Evolutionary conservation across 2,888 invertebrate genomes (phyloP).

Genomic region (Campaea margaritaria): DNA sequence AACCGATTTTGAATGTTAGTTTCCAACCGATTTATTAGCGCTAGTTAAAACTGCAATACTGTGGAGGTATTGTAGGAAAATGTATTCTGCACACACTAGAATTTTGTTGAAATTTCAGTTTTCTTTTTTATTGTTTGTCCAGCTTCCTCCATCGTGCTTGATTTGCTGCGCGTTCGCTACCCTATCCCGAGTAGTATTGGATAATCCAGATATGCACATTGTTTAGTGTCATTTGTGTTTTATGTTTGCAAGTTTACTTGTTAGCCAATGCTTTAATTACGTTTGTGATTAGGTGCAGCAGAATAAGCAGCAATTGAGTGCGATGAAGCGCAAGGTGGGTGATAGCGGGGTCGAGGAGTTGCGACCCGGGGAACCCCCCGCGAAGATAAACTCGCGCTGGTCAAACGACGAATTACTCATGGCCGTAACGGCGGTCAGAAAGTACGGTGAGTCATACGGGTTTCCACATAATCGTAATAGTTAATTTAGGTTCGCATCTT

Average conservation of each 20-base stretch:
- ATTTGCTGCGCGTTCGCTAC: slow-evolving; percentile 54
- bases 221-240: slow-evolving; percentile 38
- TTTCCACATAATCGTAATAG: slow-evolving; percentile 1
- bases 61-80: slow-evolving; percentile 58
- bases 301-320: slow-evolving; percentile 96
- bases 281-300: slow-evolving; percentile 91
- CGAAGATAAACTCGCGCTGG: slow-evolving; percentile 95
- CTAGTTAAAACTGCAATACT: slow-evolving; percentile 52
- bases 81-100: slow-evolving; percentile 81
- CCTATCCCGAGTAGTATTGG: slow-evolving; percentile 67
- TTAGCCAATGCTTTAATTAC: slow-evolving; percentile 6
- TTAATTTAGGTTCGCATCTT: neutral
- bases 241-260: slow-evolving; percentile 3
- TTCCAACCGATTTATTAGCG: slow-evolving; percentile 47
- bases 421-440: slow-evolving; percentile 94
- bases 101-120: slow-evolving; percentile 46
- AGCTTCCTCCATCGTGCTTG: slow-evolving; percentile 52
- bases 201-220: slow-evolving; percentile 81
- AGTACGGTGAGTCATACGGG: slow-evolving; percentile 90
- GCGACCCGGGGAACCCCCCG: slow-evolving; percentile 86
- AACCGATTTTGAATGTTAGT: slow-evolving; percentile 44
- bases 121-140: slow-evolving; percentile 49
- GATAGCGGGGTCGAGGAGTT: slow-evolving; percentile 86
- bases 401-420: slow-evolving; percentile 95
- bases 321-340: slow-evolving; percentile 91